phyloP scores from a whole-genome alignment of 2,888 invertebrate species.

The Lypha dubia region DNA sequence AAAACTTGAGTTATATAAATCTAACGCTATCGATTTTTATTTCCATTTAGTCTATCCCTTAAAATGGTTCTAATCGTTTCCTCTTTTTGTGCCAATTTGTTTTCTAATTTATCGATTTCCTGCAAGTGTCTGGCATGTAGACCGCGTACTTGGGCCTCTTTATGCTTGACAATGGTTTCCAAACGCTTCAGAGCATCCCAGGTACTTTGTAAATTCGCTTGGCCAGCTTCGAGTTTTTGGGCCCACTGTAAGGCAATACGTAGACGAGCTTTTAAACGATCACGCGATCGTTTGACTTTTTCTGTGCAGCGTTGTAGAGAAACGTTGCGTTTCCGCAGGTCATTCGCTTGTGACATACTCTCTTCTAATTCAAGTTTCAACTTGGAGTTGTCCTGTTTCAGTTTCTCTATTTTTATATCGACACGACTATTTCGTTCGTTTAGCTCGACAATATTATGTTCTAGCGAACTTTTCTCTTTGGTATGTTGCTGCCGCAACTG shows the following conservation, averaged over 20 bases:
- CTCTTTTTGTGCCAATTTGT: slow-evolving; percentile 82
- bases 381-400: slow-evolving; percentile 71
- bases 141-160: slow-evolving; percentile 82
- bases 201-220: slow-evolving; percentile 79
- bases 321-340: slow-evolving; percentile 74
- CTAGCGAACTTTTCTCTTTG: slow-evolving; percentile 87
- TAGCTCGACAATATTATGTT: slow-evolving; percentile 77
- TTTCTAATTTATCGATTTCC: slow-evolving; percentile 80
- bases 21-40: slow-evolving; percentile 50
- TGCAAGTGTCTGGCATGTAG: slow-evolving; percentile 79
- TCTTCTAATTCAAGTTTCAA: slow-evolving; percentile 76
- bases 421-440: slow-evolving; percentile 60
- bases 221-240: slow-evolving; percentile 80
- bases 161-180: slow-evolving; percentile 81
- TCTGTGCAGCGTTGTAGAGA: slow-evolving; percentile 77
- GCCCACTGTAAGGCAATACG: slow-evolving; percentile 82
- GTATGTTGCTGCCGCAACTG: slow-evolving; percentile 90
- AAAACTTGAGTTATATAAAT: neutral
- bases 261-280: slow-evolving; percentile 80
- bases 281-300: slow-evolving; percentile 80
- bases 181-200: slow-evolving; percentile 81
- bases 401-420: slow-evolving; percentile 41
- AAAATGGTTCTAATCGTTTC: slow-evolving; percentile 82
- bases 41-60: slow-evolving; percentile 61
- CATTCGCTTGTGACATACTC: slow-evolving; percentile 73